Base-by-base conservation (phyloP, 2,888 invertebrate species). In the Cyclophora punctaria region DNA sequence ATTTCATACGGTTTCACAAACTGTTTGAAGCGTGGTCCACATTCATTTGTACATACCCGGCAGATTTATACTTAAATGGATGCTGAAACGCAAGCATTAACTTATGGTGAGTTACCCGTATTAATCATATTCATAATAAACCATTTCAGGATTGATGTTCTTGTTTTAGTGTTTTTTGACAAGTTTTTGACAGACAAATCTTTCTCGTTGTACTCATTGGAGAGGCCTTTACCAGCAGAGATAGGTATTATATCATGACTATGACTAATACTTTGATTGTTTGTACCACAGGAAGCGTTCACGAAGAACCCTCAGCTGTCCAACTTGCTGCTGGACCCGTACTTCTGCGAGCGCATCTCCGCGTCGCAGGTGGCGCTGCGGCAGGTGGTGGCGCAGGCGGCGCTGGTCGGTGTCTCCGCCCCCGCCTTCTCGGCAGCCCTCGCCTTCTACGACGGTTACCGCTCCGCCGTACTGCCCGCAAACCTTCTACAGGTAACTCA, bases 401-500 rank as follows among this genome's bases (percentile, higher is more conserved):
- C 91, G 45, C 83, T 93, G 7, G 88, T 92, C 63, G 99, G 98
- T n/a, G 94, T 98, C 48, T 98, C 99, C 0, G 94, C 95, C 7
- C 99, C 99, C 0, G 96, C 97, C 0, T 91, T 99, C 70, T 94
- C 95, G 49, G 94, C 98, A 0, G 99, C 99, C 0, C 90, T 99
- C 40, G 95, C 98, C 7, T 99, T 99, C 89, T 99, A 96, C 78
- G 99, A 99, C 83, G 99, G 99, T 1, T 99, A 97, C 80, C 92
- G 98, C 50, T 92, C 94, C 2, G 93, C 90, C 43, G 90, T 92
- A 48, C 89, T 99, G 47, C 99, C 99, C 0, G 99, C 99, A 4
- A 99, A 99, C 83, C 89, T 99, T 52, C 89, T 99, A 52, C 99
- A 99, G 91, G 95, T 93, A 75, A 56, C 4, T 46, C 4, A 20